A percentile compares a stretch with the other conserved stretches of the same genome.
These are phyloP conservation scores for Leptopilina boulardi DNA, from an alignment of 1,140 invertebrate species.

Conservation along the genomic window DNA sequence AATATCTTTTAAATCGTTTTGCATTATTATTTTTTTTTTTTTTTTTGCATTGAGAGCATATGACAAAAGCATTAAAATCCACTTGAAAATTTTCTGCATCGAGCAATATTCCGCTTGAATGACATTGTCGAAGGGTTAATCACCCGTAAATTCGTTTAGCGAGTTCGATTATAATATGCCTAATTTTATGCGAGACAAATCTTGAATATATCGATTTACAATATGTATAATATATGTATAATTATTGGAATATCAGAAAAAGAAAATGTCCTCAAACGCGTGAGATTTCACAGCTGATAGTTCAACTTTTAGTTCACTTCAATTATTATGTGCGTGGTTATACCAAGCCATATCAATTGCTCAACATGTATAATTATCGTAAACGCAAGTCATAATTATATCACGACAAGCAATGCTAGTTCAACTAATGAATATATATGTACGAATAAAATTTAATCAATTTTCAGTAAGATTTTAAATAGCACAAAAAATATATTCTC, in stretches of 20 bases:
- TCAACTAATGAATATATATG: not conserved
- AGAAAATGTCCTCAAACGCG: not conserved
- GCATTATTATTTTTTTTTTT: not conserved
- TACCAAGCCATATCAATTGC: not conserved
- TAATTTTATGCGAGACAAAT: conserved; percentile 16
- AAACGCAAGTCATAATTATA: not conserved
- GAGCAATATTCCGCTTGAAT: not conserved
- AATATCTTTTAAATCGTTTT: no score
- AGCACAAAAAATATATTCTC: no score
- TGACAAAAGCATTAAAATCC: conserved; percentile 19
- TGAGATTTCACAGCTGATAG: conserved; percentile 13
- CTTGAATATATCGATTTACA: not conserved
- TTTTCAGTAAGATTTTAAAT: no score
- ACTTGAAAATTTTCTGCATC: conserved; percentile 20
- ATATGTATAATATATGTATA: not conserved
- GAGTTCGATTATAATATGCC: not conserved
- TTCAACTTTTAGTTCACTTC: not conserved
- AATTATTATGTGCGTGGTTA: conserved; percentile 17
- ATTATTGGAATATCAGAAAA: not conserved
- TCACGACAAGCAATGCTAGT: not conserved
- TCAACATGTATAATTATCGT: not conserved
- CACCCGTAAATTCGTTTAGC: conserved; percentile 25
- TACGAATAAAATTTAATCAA: not conserved
- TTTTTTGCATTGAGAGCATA: not conserved
- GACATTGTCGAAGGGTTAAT: not conserved